Conservation (phyloP, 2,797 vertebrate species). For the Melanotaenia parkinsoni region DNA sequence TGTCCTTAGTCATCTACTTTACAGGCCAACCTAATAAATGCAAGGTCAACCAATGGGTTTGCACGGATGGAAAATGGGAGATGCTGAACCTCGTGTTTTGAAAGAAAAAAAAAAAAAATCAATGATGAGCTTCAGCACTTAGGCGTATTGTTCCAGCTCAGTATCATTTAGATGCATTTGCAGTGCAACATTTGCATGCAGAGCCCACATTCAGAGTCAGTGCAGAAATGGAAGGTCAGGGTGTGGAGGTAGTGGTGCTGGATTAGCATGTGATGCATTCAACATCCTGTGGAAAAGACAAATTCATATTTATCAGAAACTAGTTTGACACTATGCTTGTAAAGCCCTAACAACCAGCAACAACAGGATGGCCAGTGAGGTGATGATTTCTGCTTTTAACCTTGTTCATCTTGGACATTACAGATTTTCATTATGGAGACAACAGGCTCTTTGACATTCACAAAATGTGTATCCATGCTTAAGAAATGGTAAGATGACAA, state of each 20-base stretch:
- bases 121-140: constrained; percentile 15
- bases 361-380: too few relatives aligned
- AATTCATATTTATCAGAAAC: constrained; percentile 5
- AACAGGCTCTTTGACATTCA: too few relatives aligned
- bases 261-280: neutral
- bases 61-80: neutral
- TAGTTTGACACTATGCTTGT: neutral
- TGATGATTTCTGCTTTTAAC: too few relatives aligned
- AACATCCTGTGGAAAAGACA: neutral
- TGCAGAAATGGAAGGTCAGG: neutral
- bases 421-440: too few relatives aligned
- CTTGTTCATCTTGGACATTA: too few relatives aligned
- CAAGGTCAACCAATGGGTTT: neutral
- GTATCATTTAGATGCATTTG: constrained; percentile 14
- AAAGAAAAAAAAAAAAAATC: constrained; percentile 3
- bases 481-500: too few relatives aligned
- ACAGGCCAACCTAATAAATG: neutral
- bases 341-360: neutral
- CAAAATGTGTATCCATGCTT: too few relatives aligned
- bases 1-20: neutral
- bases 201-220: neutral
- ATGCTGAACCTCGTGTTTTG: constrained; percentile 1
- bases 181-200: constrained; percentile 8
- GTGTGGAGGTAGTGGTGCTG: neutral
- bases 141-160: constrained; percentile 14